Conservation (phyloP, 2,113 vertebrate genomes). For the Synchiropus splendidus region DNA sequence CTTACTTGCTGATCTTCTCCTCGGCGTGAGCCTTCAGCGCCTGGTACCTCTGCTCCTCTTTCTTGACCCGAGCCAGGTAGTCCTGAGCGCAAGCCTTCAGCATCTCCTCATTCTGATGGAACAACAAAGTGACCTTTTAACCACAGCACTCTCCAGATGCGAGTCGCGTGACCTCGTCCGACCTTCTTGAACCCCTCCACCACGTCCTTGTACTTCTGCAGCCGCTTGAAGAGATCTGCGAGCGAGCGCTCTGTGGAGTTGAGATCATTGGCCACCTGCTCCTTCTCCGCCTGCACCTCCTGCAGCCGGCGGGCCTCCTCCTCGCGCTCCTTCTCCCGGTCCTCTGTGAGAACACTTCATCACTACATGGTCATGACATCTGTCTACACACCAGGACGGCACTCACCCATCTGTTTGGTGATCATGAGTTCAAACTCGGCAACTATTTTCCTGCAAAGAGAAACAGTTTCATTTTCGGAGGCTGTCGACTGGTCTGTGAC, state of each 20-base stretch:
- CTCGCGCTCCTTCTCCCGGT: constrained; percentile 71
- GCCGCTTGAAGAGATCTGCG: constrained; percentile 81
- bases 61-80: constrained; percentile 71
- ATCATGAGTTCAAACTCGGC: constrained; percentile 74
- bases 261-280: constrained; percentile 73
- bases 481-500: no score
- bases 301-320: constrained; percentile 59
- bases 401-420: constrained; percentile 74
- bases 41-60: constrained; percentile 81
- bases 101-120: constrained; percentile 78
- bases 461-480: not conserved
- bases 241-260: constrained; percentile 79
- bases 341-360: constrained; percentile 47
- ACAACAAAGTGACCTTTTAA: not conserved
- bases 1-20: constrained; percentile 80
- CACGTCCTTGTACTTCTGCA: constrained; percentile 83
- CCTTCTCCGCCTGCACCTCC: constrained; percentile 69
- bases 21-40: constrained; percentile 84
- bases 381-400: not conserved
- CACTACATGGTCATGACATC: not conserved
- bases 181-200: constrained; percentile 82
- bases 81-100: constrained; percentile 81
- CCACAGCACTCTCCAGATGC: no score
- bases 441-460: constrained; percentile 72
- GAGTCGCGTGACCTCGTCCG: no score